Conservation (phyloP, 1,140 invertebrate species). For the Zaprionus vittiger region DNA sequence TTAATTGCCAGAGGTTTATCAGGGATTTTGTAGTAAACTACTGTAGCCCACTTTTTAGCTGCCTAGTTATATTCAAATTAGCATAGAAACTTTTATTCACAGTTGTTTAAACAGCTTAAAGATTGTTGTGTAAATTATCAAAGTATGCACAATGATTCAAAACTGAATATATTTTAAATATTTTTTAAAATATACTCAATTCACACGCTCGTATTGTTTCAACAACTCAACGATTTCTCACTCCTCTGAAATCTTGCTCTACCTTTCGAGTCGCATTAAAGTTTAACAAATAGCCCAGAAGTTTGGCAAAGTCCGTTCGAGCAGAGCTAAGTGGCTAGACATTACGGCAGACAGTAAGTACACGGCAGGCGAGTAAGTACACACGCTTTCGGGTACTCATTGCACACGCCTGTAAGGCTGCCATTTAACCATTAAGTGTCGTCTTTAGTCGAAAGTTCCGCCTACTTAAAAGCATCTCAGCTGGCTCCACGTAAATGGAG, state of each 20-base stretch:
- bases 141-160: not conserved
- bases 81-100: too few relatives aligned
- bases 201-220: not conserved
- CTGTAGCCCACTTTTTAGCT: not conserved
- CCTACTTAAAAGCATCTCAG: constrained; percentile 57
- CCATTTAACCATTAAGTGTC: constrained; percentile 45
- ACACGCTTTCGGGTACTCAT: not conserved
- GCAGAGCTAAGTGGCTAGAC: constrained; percentile 51
- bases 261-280: constrained; percentile 20
- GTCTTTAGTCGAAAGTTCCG: constrained; percentile 63
- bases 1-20: not conserved
- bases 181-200: not conserved
- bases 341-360: constrained; percentile 37
- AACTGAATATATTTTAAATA: not conserved
- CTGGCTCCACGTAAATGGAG: constrained; percentile 22
- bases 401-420: constrained; percentile 1
- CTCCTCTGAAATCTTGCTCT: not conserved
- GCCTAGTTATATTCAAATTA: not conserved
- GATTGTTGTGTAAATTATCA: too few relatives aligned
- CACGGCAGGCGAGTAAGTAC: not conserved
- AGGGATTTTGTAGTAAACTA: not conserved
- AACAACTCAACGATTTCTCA: not conserved
- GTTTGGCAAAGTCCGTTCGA: constrained; percentile 23
- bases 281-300: constrained; percentile 36
- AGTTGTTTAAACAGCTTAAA: too few relatives aligned